Conservation (phyloP, 2,888 invertebrate genomes). For the Catocala sponsa region DNA sequence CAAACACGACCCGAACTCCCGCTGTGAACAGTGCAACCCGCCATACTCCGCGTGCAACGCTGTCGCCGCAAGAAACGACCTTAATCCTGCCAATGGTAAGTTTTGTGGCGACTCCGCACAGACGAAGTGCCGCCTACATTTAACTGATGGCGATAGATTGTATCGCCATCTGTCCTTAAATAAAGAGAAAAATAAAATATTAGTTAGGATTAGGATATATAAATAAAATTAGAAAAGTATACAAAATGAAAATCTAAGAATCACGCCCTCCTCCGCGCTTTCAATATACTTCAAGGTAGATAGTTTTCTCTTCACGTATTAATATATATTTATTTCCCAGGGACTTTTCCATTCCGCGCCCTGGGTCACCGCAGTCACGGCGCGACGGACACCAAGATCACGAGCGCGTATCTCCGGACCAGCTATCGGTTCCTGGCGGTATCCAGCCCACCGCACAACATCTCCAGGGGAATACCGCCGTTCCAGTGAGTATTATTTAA, state of each 20-base stretch:
- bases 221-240: too few relatives aligned
- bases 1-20: conserved; percentile 90
- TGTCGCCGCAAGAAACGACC: conserved; percentile 91
- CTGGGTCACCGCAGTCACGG: conserved; percentile 91
- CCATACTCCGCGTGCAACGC: conserved; percentile 92
- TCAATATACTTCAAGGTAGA: too few relatives aligned
- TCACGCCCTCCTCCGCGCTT: too few relatives aligned
- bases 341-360: conserved; percentile 90
- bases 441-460: conserved; percentile 82
- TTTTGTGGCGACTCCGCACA: too few relatives aligned
- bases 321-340: conserved; percentile 48
- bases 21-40: conserved; percentile 89
- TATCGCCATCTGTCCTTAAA: too few relatives aligned
- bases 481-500: conserved; percentile 81
- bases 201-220: too few relatives aligned
- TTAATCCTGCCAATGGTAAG: conserved; percentile 91
- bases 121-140: too few relatives aligned
- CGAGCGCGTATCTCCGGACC: conserved; percentile 69
- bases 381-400: conserved; percentile 91
- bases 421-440: conserved; percentile 87
- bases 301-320: too few relatives aligned
- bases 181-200: background rate
- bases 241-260: too few relatives aligned
- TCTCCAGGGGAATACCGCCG: conserved; percentile 89
- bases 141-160: too few relatives aligned